These are phyloP conservation scores for Pegoplata infirma DNA, from an alignment of 2,888 invertebrate genomes.

Conservation along the genomic window DNA sequence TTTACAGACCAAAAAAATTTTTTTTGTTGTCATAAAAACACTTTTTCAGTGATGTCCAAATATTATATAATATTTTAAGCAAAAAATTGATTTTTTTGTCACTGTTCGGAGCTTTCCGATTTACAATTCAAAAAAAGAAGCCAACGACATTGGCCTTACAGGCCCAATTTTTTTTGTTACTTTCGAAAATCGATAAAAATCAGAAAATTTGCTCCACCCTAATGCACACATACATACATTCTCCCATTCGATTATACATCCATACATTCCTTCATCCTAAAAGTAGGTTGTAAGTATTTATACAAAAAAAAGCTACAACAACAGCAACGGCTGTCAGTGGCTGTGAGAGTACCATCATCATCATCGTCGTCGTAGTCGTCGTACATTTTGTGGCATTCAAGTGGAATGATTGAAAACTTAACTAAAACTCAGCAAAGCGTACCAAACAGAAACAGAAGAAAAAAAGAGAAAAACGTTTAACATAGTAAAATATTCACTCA, in stretches of 20 bases:
- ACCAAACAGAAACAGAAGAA: too few species aligned
- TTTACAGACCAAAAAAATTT: too few species aligned
- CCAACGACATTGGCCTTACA: too few species aligned
- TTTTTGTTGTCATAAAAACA: too few species aligned
- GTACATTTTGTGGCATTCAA: slow-evolving; percentile 41
- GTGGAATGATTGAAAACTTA: slow-evolving; percentile 62
- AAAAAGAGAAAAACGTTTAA: slow-evolving; percentile 24
- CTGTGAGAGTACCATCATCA: background rate
- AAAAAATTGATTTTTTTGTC: too few species aligned
- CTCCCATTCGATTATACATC: background rate
- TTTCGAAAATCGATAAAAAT: too few species aligned
- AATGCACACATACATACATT: background rate
- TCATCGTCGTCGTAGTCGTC: background rate
- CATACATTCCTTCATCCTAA: slow-evolving; percentile 1
- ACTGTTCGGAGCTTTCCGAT: too few species aligned
- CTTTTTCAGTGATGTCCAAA: too few species aligned
- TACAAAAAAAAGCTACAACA: background rate
- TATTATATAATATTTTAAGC: too few species aligned
- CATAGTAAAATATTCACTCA: slow-evolving; percentile 36
- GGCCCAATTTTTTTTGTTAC: too few species aligned
- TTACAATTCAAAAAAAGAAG: too few species aligned
- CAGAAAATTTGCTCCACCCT: too few species aligned
- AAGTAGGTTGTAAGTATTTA: slow-evolving; percentile 2
- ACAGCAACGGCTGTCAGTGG: background rate
- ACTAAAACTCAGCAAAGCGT: slow-evolving; percentile 55